Base-by-base conservation (phyloP, 1,140 invertebrate genomes). In the Dufourea novaeangliae region DNA sequence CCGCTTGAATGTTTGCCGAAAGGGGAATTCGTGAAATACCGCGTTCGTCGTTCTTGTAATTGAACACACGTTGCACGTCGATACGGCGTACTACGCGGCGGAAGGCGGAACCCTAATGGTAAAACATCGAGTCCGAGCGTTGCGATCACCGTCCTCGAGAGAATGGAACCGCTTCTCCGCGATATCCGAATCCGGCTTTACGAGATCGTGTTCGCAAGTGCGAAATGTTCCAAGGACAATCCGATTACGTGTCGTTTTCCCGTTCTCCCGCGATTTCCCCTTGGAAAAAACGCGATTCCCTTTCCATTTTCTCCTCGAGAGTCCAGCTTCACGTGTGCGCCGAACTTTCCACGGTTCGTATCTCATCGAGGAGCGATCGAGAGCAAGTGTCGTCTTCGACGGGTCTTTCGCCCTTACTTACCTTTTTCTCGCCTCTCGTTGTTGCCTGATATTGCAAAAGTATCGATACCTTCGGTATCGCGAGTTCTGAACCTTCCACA, bases 391-490 rank as follows among this genome's bases (percentile, higher is more conserved):
- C 22, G 52, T 54, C 12, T 22, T 12, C 22, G 27, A 14, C 25
- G n/a, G n/a, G n/a, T n/a, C n/a, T n/a, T n/a, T n/a, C n/a, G n/a
- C n/a, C n/a, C 17, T 4, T 25, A 32, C 73, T 76, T 22, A 69
- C 73, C 29, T 76, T 14, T 39, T 69, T 54, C 22, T 76, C 39
- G n/a, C 37, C 66, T 84, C 86, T 66, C 88, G 87, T 44, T 84
- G 72, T 8, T 64, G 64, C 14, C 88, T 82, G 2, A 85, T 81
- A 78, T 87, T 89, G 73, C 89, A 89, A 80, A 91, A 87, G 67
- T 88, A 73, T 56, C 89, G 84, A 74, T 90, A 91, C 44, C 85
- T 88, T 25, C 86, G 87, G 74, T 91, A 91, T 22, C 86, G 80
- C n/a, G 90, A 88, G 64, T 86, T 88, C 41, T 74, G 81, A 56